A percentile compares a stretch with the other conserved stretches of the same genome.
Evolutionary conservation across 2,113 vertebrate species (phyloP).

Genomic region (Rousettus leschenaultii): DNA sequence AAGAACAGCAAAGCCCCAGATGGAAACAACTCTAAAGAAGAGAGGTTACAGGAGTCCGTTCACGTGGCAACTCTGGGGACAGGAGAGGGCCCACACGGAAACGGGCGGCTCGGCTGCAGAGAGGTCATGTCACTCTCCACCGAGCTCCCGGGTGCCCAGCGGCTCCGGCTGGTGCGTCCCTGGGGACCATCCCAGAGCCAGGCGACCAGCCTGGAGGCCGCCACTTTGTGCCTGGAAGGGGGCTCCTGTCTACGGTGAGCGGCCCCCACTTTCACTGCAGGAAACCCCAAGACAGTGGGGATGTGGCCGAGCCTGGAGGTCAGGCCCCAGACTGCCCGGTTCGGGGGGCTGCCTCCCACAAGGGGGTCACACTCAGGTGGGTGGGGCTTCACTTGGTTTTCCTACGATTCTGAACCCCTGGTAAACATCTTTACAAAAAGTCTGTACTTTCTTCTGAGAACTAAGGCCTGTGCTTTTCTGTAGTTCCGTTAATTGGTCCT

Average conservation of each 20-base stretch:
- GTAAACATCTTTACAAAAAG: neutral
- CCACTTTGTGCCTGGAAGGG: neutral
- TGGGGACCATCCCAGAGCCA: neutral
- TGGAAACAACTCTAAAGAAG: neutral
- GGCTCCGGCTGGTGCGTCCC: too few relatives aligned
- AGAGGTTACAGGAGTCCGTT: too few relatives aligned
- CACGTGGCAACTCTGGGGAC: neutral
- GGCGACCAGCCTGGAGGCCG: neutral
- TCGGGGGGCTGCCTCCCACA: neutral
- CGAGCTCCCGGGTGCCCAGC: too few relatives aligned
- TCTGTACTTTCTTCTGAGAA: neutral
- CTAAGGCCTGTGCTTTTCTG: neutral
- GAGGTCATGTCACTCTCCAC: neutral
- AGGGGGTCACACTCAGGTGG: neutral
- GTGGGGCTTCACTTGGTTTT: neutral
- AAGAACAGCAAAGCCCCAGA: neutral
- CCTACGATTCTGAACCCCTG: neutral
- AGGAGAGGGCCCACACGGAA: too few relatives aligned
- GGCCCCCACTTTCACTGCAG: neutral
- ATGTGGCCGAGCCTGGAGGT: accelerated
- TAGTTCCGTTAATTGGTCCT: too few relatives aligned
- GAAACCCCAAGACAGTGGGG: neutral
- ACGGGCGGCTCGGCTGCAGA: neutral
- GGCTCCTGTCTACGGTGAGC: neutral
- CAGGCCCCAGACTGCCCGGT: too few relatives aligned